Evolutionary conservation across 1,140 invertebrate species (phyloP).

Genomic region (Dendrolimus kikuchii): DNA sequence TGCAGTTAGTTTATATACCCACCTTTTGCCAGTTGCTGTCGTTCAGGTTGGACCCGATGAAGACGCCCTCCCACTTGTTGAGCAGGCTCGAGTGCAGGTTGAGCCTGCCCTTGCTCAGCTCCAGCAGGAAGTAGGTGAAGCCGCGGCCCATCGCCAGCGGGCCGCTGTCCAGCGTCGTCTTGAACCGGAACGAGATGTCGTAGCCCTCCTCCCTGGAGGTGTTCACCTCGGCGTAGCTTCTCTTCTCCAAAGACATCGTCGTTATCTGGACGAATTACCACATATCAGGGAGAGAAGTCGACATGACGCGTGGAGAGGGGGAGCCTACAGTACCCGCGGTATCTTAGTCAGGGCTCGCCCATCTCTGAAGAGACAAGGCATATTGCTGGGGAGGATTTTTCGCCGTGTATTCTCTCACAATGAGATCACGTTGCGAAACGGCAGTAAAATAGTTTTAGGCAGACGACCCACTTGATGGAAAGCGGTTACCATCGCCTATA

Average conservation of each 20-base stretch:
- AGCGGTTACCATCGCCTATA: too few relatives aligned
- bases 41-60: slow-evolving; percentile 86
- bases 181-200: slow-evolving; percentile 90
- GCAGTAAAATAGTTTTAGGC: too few relatives aligned
- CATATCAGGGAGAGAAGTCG: background rate
- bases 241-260: slow-evolving; percentile 88
- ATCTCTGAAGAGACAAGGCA: too few relatives aligned
- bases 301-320: too few relatives aligned
- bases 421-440: too few relatives aligned
- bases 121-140: slow-evolving; percentile 86
- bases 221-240: slow-evolving; percentile 83
- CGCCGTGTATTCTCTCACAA: too few relatives aligned
- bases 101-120: slow-evolving; percentile 84
- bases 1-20: slow-evolving; percentile 7
- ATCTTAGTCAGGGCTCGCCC: too few relatives aligned
- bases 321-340: too few relatives aligned
- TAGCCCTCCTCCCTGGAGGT: slow-evolving; percentile 88
- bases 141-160: slow-evolving; percentile 90
- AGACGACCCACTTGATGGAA: too few relatives aligned
- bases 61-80: slow-evolving; percentile 92
- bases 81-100: slow-evolving; percentile 89
- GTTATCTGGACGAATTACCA: slow-evolving; percentile 73
- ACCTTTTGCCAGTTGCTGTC: slow-evolving; percentile 91
- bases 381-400: too few relatives aligned
- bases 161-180: slow-evolving; percentile 90